These are phyloP conservation scores for Champsocephalus gunnari DNA, from an alignment of 2,797 vertebrate species.

Conservation along the genomic window DNA sequence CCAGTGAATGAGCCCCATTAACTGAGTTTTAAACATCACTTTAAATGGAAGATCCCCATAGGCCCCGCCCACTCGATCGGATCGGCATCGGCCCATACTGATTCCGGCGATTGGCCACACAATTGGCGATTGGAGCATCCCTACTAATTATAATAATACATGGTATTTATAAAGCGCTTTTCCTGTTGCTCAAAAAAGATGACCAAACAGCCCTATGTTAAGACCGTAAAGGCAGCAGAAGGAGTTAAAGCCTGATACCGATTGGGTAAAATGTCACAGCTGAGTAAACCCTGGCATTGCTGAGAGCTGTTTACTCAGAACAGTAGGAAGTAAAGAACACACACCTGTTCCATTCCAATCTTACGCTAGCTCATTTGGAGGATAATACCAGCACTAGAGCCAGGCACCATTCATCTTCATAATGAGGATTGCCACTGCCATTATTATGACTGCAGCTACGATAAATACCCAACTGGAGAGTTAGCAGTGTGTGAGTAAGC, in stretches of 20 bases:
- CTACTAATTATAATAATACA: neutral
- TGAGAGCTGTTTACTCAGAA: neutral
- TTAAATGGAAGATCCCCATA: too few species aligned
- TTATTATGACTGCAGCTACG: slow-evolving; percentile 7
- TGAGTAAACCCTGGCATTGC: neutral
- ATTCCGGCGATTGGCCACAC: too few species aligned
- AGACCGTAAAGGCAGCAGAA: neutral
- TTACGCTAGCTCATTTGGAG: slow-evolving; percentile 16
- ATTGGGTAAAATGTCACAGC: neutral
- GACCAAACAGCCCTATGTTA: neutral
- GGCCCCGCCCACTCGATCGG: too few species aligned
- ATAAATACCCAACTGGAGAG: slow-evolving; percentile 20
- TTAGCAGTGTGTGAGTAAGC: neutral
- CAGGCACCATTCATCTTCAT: slow-evolving; percentile 35
- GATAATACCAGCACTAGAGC: slow-evolving; percentile 15
- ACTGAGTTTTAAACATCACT: too few species aligned
- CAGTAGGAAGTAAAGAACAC: neutral
- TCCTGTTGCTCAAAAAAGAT: neutral
- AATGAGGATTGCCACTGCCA: slow-evolving; percentile 11
- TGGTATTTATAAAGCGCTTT: neutral
- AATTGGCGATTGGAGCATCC: too few species aligned
- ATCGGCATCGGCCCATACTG: too few species aligned
- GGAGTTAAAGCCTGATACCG: neutral
- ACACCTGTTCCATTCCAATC: neutral
- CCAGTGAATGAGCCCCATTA: too few species aligned